These are phyloP conservation scores for Crambe crambe DNA, from an alignment of 37 sponge, comb jelly and placozoan species.

Conservation along the genomic window DNA sequence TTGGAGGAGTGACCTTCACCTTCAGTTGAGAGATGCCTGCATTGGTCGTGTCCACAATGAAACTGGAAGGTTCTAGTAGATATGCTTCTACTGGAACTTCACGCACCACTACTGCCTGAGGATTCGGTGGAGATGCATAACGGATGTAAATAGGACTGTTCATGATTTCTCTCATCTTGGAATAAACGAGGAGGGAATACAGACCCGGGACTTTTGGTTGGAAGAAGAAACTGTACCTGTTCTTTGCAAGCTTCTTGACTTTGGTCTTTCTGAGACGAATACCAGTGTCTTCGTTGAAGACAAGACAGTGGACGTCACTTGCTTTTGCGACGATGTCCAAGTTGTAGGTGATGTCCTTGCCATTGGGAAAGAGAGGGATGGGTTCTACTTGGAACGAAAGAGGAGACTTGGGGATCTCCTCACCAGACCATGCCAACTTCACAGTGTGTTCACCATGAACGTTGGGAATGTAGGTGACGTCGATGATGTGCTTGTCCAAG, in stretches of 20 bases:
- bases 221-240: conserved; percentile 32
- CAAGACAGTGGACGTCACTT: conserved; percentile 50
- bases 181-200: conserved; percentile 31
- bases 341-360: conserved; percentile 29
- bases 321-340: conserved; percentile 29
- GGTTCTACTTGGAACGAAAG: conserved; percentile 44
- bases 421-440: conserved; percentile 49
- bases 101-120: conserved; percentile 21
- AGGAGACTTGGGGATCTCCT: conserved; percentile 61
- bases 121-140: conserved; percentile 24
- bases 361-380: conserved; percentile 21
- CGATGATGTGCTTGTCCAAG: conserved; percentile 23
- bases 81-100: conserved; percentile 16
- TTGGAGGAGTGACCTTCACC: conserved; percentile 26
- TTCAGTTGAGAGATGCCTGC: conserved; percentile 68
- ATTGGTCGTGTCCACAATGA: conserved; percentile 51
- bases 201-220: conserved; percentile 51
- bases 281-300: conserved; percentile 32
- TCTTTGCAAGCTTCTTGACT: conserved; percentile 38
- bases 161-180: conserved; percentile 14
- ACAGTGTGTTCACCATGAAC: conserved; percentile 60
- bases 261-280: conserved; percentile 51
- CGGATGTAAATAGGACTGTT: conserved; percentile 44
- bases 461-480: conserved; percentile 59
- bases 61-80: conserved; percentile 24